Evolutionary conservation across 2,113 vertebrate genomes (phyloP).

Genomic region (Xiphophorus couchianus): DNA sequence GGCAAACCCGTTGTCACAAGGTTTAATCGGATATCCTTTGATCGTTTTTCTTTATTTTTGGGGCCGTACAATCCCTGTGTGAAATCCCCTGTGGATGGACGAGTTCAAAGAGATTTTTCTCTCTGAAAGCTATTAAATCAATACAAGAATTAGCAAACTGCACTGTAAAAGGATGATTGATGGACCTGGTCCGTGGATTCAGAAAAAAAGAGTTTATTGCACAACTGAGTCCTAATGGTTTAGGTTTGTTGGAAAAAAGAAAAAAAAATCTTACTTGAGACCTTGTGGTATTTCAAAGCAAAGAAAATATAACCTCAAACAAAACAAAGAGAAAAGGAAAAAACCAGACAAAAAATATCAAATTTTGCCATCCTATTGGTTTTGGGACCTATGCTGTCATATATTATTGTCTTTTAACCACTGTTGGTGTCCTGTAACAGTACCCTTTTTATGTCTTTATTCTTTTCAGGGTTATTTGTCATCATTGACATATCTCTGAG

Average conservation of each 20-base stretch:
- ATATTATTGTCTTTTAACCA: slow-evolving; percentile 45
- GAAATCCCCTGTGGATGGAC: slow-evolving; percentile 33
- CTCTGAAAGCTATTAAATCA: slow-evolving; percentile 62
- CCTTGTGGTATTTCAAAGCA: slow-evolving; percentile 61
- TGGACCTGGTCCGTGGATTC: slow-evolving; percentile 58
- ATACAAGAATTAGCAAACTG: slow-evolving; percentile 64
- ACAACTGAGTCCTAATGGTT: slow-evolving; percentile 66
- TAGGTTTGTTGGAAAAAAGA: slow-evolving; percentile 56
- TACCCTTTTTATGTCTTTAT: slow-evolving; percentile 26
- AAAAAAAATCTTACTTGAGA: slow-evolving; percentile 47
- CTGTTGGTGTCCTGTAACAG: slow-evolving; percentile 38
- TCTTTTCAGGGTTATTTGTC: slow-evolving; percentile 29
- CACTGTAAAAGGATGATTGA: slow-evolving; percentile 65
- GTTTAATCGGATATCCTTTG: slow-evolving; percentile 67
- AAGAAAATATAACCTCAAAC: background rate
- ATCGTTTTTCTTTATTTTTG: slow-evolving; percentile 41
- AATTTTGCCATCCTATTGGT: slow-evolving; percentile 52
- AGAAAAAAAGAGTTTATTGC: slow-evolving; percentile 50
- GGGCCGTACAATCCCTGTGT: slow-evolving; percentile 57
- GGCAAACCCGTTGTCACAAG: slow-evolving; percentile 67
- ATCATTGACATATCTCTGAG: slow-evolving; percentile 45
- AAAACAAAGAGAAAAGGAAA: slow-evolving; percentile 13
- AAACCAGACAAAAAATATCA: slow-evolving; percentile 30
- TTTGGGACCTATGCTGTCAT: slow-evolving; percentile 53
- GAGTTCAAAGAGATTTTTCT: slow-evolving; percentile 65